Percentiles rank a stretch among this genome's conserved stretches.
Evolutionary conservation across 2,113 vertebrate species (phyloP).

Genomic region (Pseudopodoces humilis): DNA sequence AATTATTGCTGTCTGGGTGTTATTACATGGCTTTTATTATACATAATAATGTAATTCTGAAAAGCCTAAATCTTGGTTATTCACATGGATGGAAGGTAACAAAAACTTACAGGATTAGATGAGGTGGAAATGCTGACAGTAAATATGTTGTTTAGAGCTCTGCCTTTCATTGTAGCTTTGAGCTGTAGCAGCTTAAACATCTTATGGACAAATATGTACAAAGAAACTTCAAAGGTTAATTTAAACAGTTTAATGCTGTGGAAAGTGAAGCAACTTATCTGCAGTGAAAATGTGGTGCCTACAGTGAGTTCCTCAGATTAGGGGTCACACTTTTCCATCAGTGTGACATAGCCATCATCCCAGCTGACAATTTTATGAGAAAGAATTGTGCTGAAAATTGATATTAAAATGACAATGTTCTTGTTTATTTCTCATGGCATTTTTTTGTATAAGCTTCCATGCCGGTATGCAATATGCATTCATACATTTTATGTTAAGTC

Average conservation of each 20-base stretch:
- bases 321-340: background rate
- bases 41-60: background rate
- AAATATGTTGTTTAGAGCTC: constrained; percentile 21
- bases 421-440: background rate
- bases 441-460: background rate
- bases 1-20: background rate
- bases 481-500: background rate
- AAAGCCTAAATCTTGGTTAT: background rate
- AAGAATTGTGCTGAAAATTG: background rate
- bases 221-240: constrained; percentile 22
- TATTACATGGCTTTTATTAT: background rate
- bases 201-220: background rate
- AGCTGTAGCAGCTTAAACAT: background rate
- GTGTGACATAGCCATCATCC: background rate
- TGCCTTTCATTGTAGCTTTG: background rate
- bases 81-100: background rate
- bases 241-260: background rate
- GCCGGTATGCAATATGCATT: background rate
- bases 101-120: background rate
- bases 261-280: background rate
- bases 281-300: background rate
- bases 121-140: background rate
- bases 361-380: background rate
- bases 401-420: background rate
- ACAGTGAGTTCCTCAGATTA: background rate